Evolutionary conservation across 64 coral and sea anemone genomes (phyloP).

Genomic region (Astreopora myriophthalma): DNA sequence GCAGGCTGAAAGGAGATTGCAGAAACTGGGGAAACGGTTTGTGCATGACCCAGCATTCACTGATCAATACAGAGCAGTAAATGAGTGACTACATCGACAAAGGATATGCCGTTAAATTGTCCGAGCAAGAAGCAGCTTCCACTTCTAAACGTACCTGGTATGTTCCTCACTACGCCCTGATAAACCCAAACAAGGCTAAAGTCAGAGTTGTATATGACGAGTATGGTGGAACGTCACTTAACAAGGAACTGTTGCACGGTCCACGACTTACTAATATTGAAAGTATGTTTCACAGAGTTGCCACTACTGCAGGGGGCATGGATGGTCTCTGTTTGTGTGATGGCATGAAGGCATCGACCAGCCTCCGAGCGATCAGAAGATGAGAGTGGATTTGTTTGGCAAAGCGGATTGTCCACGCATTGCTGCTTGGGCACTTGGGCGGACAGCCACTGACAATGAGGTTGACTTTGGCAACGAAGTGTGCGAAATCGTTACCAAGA

Average conservation of each 20-base stretch:
- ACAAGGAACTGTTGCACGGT: conserved; percentile 68
- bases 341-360: too few relatives aligned
- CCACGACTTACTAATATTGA: too few relatives aligned
- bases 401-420: too few relatives aligned
- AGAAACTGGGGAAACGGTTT: conserved; percentile 57
- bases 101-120: conserved; percentile 58
- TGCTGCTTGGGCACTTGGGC: too few relatives aligned
- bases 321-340: too few relatives aligned
- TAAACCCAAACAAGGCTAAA: conserved; percentile 71
- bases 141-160: conserved; percentile 65
- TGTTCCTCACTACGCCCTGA: conserved; percentile 63
- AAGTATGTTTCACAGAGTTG: too few relatives aligned
- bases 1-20: conserved; percentile 45
- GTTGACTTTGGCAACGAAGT: too few relatives aligned
- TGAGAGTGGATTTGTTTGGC: too few relatives aligned
- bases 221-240: conserved; percentile 50
- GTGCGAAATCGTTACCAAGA: too few relatives aligned
- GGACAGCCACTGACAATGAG: too few relatives aligned
- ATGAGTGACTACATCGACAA: conserved; percentile 67
- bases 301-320: too few relatives aligned
- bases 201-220: conserved; percentile 69
- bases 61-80: conserved; percentile 38
- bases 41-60: conserved; percentile 10
- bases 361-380: too few relatives aligned
- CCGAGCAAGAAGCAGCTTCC: conserved; percentile 11